Evolutionary conservation across 2,797 vertebrate species (phyloP).

Genomic region (Melanotaenia parkinsoni): DNA sequence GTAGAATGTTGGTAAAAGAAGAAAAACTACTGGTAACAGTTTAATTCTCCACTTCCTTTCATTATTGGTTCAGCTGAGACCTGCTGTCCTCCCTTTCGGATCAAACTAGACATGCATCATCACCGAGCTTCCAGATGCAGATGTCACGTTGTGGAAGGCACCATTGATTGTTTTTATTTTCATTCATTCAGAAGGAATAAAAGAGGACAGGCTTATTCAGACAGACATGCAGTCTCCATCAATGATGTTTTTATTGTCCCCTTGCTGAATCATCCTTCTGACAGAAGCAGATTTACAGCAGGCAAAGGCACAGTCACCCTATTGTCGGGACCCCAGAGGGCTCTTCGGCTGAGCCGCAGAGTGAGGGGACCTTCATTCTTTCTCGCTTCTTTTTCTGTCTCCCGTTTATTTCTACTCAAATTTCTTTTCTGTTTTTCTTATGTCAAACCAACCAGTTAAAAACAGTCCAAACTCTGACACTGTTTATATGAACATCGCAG

Average conservation of each 20-base stretch:
- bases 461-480: conserved; percentile 57
- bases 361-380: conserved; percentile 9
- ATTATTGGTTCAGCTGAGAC: background rate
- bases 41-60: background rate
- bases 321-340: conserved; percentile 65
- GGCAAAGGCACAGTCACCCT: conserved; percentile 51
- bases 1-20: background rate
- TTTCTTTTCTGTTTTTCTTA: conserved; percentile 30
- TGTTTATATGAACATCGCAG: conserved; percentile 60
- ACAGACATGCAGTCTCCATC: conserved; percentile 52
- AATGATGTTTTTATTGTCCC: conserved; percentile 57
- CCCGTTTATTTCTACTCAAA: conserved; percentile 2
- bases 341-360: conserved; percentile 27
- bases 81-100: conserved; percentile 2
- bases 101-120: conserved; percentile 12
- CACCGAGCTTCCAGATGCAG: background rate
- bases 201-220: conserved; percentile 22
- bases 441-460: conserved; percentile 52
- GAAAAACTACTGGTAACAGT: background rate
- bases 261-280: conserved; percentile 28
- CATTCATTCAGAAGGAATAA: conserved; percentile 11
- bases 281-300: conserved; percentile 70
- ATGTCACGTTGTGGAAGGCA: conserved; percentile 22
- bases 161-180: conserved; percentile 5
- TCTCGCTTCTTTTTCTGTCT: conserved; percentile 18